Conservation (phyloP, 1,140 invertebrate genomes). For the Proctacanthus coquilletti region DNA sequence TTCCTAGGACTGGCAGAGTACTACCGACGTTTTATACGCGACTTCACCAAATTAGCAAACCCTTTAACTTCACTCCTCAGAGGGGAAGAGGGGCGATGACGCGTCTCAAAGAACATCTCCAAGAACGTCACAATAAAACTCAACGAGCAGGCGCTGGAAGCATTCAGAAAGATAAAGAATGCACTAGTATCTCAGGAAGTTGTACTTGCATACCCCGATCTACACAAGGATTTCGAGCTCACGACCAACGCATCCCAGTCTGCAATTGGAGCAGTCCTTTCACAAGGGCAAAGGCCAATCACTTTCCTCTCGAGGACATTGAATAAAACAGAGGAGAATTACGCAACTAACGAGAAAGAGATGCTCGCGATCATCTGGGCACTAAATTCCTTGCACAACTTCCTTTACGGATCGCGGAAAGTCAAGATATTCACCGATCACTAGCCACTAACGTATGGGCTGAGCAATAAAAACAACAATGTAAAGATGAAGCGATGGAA, state of each 20-base stretch:
- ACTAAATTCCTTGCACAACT: conserved; percentile 30
- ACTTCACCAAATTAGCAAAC: too few species aligned
- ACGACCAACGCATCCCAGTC: conserved; percentile 5
- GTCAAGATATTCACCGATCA: conserved; percentile 36
- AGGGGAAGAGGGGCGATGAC: too few species aligned
- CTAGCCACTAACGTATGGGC: conserved; percentile 29
- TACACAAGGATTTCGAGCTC: conserved; percentile 1
- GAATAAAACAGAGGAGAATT: conserved; percentile 1
- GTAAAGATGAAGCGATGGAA: conserved; percentile 32
- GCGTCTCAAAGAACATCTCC: too few species aligned
- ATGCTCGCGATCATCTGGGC: conserved; percentile 34
- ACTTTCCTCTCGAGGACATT: conserved; percentile 4
- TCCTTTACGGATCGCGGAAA: conserved; percentile 25
- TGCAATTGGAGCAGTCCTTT: background rate
- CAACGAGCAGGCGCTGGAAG: conserved; percentile 2
- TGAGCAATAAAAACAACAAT: conserved; percentile 28
- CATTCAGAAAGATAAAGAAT: conserved; percentile 1
- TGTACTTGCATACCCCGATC: conserved; percentile 3
- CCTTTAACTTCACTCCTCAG: too few species aligned
- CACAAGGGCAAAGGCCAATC: conserved; percentile 1
- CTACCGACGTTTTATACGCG: too few species aligned
- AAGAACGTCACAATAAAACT: too few species aligned
- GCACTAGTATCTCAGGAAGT: conserved; percentile 13
- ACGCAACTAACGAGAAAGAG: conserved; percentile 11
- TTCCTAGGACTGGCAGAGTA: too few species aligned